Evolutionary conservation across 2,888 invertebrate species (phyloP).

Genomic region (Drosophila birchii): DNA sequence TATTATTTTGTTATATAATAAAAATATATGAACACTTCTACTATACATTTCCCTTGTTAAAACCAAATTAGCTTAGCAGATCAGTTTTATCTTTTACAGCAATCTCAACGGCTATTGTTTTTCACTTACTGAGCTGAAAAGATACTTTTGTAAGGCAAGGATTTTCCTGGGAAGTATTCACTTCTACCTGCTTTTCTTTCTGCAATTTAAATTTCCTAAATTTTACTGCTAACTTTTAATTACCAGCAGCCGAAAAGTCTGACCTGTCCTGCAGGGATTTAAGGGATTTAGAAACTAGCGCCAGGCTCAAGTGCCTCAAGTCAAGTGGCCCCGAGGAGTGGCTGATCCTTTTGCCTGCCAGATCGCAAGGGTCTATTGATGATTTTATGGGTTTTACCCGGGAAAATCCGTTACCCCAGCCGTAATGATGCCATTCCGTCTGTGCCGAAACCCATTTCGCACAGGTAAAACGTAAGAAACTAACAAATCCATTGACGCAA

Average conservation of each 20-base stretch:
- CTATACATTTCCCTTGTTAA: not conserved
- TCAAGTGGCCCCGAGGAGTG: slow-evolving; percentile 34
- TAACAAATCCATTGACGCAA: slow-evolving; percentile 66
- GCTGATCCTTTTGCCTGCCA: slow-evolving; percentile 13
- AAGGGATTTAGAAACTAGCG: slow-evolving; percentile 28
- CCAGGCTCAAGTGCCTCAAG: slow-evolving; percentile 37
- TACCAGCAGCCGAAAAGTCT: slow-evolving; percentile 28
- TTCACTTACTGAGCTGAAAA: slow-evolving; percentile 5
- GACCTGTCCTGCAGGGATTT: slow-evolving; percentile 19
- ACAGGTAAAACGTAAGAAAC: slow-evolving; percentile 48
- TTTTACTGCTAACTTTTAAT: slow-evolving; percentile 22
- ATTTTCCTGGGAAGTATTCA: slow-evolving; percentile 22
- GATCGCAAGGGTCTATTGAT: slow-evolving; percentile 63
- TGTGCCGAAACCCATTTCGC: slow-evolving; percentile 34
- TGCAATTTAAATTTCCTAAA: slow-evolving; percentile 20
- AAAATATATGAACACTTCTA: not conserved
- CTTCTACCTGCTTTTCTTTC: slow-evolving; percentile 22
- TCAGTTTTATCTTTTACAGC: not conserved
- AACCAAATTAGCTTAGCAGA: slow-evolving; percentile 13
- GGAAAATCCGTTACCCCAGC: slow-evolving; percentile 47
- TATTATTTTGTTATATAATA: not conserved
- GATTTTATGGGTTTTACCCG: slow-evolving; percentile 79
- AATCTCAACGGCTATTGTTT: not conserved
- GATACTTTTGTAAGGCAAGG: slow-evolving; percentile 1
- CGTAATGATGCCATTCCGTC: slow-evolving; percentile 70